Percentiles rank a stretch among this genome's conserved stretches.
phyloP scores from a whole-genome alignment of 2,797 vertebrate species.

The Protonibea diacanthus region DNA sequence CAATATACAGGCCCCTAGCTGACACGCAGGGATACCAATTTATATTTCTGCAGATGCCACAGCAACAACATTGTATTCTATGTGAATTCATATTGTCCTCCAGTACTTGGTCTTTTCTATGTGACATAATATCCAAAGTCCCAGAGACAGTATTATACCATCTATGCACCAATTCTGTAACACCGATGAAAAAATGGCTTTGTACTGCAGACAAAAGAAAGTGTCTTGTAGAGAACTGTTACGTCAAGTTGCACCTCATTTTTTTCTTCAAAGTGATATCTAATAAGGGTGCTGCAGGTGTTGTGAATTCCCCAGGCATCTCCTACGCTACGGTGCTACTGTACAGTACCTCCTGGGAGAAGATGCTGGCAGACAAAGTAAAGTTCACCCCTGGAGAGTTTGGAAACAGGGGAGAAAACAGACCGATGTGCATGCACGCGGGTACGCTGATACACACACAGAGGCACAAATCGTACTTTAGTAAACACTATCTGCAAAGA shows the following conservation, averaged over 20 bases:
- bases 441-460: conserved; percentile 24
- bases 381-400: conserved; percentile 52
- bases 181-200: conserved; percentile 33
- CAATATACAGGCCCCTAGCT: conserved; percentile 8
- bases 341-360: conserved; percentile 50
- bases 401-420: conserved; percentile 45
- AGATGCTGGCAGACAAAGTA: conserved; percentile 53
- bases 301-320: conserved; percentile 60
- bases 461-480: conserved; percentile 23
- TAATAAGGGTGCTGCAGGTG: conserved; percentile 56
- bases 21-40: conserved; percentile 6
- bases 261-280: conserved; percentile 44
- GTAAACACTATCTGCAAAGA: conserved; percentile 48
- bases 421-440: conserved; percentile 21
- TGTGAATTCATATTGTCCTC: conserved; percentile 25
- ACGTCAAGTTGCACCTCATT: conserved; percentile 55
- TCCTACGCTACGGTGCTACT: conserved; percentile 35
- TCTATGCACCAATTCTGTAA: conserved; percentile 29
- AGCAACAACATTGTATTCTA: background rate
- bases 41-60: conserved; percentile 4
- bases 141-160: conserved; percentile 32
- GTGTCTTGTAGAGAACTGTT: conserved; percentile 42
- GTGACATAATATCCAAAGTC: conserved; percentile 44
- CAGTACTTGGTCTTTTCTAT: conserved; percentile 10
- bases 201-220: conserved; percentile 51